phyloP scores from a whole-genome alignment of 1,140 invertebrate genomes.

The Leucophenga varia region DNA sequence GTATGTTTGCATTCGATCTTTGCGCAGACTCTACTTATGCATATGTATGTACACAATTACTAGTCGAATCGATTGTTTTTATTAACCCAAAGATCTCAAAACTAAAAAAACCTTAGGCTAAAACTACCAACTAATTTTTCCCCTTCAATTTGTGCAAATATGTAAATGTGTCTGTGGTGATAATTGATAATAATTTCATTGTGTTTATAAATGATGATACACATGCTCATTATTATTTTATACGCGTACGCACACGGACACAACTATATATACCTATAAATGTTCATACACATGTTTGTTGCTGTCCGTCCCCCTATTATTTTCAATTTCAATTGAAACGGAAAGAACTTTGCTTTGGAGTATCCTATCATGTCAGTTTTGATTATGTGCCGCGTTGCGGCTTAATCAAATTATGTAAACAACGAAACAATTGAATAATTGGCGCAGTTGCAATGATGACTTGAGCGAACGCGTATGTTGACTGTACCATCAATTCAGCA shows the following conservation, averaged over 20 bases:
- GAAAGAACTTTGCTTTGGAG: slow-evolving; percentile 33
- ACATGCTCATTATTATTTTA: slow-evolving; percentile 2
- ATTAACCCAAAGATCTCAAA: too few relatives aligned
- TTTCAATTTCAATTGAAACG: slow-evolving; percentile 37
- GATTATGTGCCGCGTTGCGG: slow-evolving; percentile 39
- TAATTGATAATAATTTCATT: slow-evolving; percentile 20
- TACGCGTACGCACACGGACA: background rate
- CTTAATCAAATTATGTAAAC: slow-evolving; percentile 33
- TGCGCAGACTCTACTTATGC: background rate
- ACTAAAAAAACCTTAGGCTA: too few relatives aligned
- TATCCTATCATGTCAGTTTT: slow-evolving; percentile 49
- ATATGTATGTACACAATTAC: slow-evolving; percentile 19
- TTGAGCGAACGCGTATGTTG: too few relatives aligned
- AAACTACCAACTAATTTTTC: slow-evolving; percentile 20
- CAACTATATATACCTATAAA: slow-evolving; percentile 1
- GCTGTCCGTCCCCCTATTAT: slow-evolving; percentile 22
- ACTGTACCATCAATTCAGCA: too few relatives aligned
- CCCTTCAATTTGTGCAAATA: slow-evolving; percentile 32
- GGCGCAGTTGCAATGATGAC: slow-evolving; percentile 18
- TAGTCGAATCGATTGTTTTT: slow-evolving; percentile 24
- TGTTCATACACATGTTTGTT: slow-evolving; percentile 14
- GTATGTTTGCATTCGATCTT: slow-evolving; percentile 23
- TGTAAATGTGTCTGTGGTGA: slow-evolving; percentile 14
- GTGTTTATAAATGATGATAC: slow-evolving; percentile 12
- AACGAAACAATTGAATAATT: slow-evolving; percentile 48